phyloP scores from a whole-genome alignment of 2,797 vertebrate genomes.

The Ceyx erithaca region DNA sequence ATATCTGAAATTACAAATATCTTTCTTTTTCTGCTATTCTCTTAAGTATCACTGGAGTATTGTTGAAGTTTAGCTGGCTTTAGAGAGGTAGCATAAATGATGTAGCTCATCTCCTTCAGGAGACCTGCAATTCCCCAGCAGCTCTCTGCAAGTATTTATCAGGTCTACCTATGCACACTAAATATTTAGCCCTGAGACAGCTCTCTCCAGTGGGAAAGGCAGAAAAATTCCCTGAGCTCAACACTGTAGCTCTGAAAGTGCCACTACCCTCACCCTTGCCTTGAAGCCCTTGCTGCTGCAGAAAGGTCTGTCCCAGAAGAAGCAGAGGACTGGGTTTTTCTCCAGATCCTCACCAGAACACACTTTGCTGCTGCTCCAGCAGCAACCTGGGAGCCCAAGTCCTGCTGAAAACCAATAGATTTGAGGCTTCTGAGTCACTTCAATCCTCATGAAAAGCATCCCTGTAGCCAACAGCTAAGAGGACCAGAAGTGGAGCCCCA shows the following conservation, averaged over 20 bases:
- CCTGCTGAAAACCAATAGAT: not conserved
- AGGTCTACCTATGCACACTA: not conserved
- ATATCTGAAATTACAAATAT: not conserved
- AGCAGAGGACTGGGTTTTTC: not conserved
- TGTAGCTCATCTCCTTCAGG: not conserved
- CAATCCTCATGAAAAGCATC: not conserved
- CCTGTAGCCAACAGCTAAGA: not conserved
- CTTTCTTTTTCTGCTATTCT: not conserved
- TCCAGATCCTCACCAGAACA: not conserved
- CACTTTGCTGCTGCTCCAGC: not conserved
- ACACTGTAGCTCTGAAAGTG: not conserved
- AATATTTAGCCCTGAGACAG: conserved; percentile 27
- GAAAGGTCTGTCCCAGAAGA: not conserved
- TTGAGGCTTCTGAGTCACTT: conserved; percentile 6
- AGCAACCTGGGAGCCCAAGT: not conserved
- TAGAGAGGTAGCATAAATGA: not conserved
- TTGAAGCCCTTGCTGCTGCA: not conserved
- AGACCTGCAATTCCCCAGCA: not conserved
- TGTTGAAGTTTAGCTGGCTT: not conserved
- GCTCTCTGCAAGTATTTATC: conserved; percentile 2
- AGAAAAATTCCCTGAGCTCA: conserved; percentile 12
- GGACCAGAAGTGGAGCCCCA: not conserved
- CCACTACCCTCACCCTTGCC: not conserved
- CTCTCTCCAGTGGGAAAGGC: conserved; percentile 1
- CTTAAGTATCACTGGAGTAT: not conserved